phyloP scores from a whole-genome alignment of 2,888 invertebrate genomes.

The Mythimna pallens region DNA sequence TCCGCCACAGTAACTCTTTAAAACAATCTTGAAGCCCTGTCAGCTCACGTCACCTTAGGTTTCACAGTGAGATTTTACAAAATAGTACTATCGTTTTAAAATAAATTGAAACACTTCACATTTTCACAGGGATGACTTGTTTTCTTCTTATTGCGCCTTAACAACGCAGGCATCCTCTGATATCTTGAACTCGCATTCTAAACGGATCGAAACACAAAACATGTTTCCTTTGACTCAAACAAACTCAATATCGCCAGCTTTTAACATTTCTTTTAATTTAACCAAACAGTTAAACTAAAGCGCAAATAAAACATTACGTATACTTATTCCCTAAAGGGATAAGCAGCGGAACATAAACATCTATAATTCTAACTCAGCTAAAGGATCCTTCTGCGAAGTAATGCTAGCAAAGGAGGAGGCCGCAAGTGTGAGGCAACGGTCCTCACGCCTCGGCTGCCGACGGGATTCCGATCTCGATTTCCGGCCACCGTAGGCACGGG shows the following conservation, averaged over 20 bases:
- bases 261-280: not conserved
- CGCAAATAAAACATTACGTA: not conserved
- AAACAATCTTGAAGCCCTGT: too few relatives aligned
- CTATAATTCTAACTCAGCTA: not conserved
- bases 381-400: too few relatives aligned
- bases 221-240: not conserved
- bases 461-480: too few relatives aligned
- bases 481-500: too few relatives aligned
- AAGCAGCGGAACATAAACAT: not conserved
- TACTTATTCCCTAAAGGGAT: not conserved
- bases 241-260: not conserved
- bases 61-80: too few relatives aligned
- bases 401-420: too few relatives aligned
- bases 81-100: not conserved
- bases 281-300: constrained; percentile 1
- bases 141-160: not conserved
- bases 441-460: too few relatives aligned
- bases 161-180: not conserved
- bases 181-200: not conserved
- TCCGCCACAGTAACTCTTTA: too few relatives aligned
- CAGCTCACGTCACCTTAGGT: too few relatives aligned
- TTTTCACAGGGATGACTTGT: not conserved
- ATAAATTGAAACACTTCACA: not conserved
- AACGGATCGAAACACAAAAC: not conserved
- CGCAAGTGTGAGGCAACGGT: too few relatives aligned